Evolutionary conservation across 1,140 invertebrate species (phyloP).

Genomic region (Diprion similis): DNA sequence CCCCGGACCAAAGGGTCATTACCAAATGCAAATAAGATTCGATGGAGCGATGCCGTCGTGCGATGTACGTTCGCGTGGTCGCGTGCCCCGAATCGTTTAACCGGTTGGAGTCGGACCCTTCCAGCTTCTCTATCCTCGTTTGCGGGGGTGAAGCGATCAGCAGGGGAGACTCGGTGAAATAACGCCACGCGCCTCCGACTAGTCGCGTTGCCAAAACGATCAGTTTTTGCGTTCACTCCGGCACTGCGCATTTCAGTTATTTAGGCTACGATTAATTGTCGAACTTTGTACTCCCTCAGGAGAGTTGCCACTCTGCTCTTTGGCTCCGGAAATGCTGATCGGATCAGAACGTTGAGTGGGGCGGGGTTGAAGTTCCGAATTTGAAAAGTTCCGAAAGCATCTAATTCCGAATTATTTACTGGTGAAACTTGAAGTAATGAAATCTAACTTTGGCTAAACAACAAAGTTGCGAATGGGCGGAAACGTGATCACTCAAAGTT

Average conservation of each 20-base stretch:
- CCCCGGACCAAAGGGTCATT: conserved; percentile 40
- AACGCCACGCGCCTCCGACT: conserved; percentile 39
- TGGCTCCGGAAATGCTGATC: too few species aligned
- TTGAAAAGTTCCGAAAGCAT: too few species aligned
- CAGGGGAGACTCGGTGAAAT: conserved; percentile 39
- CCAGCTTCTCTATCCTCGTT: background rate
- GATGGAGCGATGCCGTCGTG: conserved; percentile 47
- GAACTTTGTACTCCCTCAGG: too few species aligned
- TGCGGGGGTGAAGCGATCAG: background rate
- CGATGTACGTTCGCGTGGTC: conserved; percentile 27
- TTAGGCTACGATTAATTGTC: background rate
- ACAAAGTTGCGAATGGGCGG: too few species aligned
- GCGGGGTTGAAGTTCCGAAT: too few species aligned
- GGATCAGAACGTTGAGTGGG: too few species aligned
- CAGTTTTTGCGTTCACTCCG: conserved; percentile 31
- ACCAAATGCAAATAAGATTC: conserved; percentile 51
- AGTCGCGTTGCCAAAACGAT: conserved; percentile 47
- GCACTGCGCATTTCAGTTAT: conserved; percentile 46
- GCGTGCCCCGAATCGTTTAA: conserved; percentile 45
- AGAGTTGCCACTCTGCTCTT: too few species aligned
- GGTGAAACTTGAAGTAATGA: too few species aligned
- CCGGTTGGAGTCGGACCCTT: conserved; percentile 36
- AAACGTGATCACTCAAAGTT: too few species aligned
- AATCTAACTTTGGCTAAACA: too few species aligned
- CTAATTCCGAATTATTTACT: too few species aligned